Base-by-base conservation (phyloP, 2,113 vertebrate genomes). In the Nymphicus hollandicus region DNA sequence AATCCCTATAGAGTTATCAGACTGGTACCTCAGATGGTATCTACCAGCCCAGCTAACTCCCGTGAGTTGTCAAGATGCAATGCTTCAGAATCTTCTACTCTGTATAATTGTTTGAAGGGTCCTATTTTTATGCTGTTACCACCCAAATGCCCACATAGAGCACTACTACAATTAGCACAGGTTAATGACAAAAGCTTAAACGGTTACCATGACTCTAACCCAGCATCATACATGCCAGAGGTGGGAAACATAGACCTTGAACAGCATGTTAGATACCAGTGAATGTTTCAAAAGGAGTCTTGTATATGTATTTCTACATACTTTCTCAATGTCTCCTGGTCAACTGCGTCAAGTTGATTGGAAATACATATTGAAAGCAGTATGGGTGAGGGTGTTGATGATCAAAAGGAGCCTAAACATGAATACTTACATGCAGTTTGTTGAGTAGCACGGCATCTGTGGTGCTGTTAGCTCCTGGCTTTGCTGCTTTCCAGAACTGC, bases 401-500 rank as follows among this genome's bases (percentile, higher is more conserved):
- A 18, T 4, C n/a, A 55, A 33, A 2, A 52, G 49, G 18, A 44
- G 35, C 29, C 44, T 20, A 3, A n/a, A 10, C 11, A 15, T 1
- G 13, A 9, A 15, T 86, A 98, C 99, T 94, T 96, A 99, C 99
- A 1, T 99, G 99, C 79, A 99, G 97, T 83, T 99, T 99, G 88
- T 98, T 99, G 84, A 99, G 99, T 15, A 99, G 98, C 49, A 99
- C 98, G 0, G 99, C 98, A 70, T 99, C 99, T 0, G 99, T 99
- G 2, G 99, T 99, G 97, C 97, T 99, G 98, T 99, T 99, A 37
- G 99, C 99, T 39, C 99, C 99, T 0, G 99, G 99, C 93, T 99
- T 99, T 7, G 99, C 99, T 5, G 99, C 99, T 86, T 99, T 99
- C 99, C 99, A 99, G 97, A 99, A 99, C 97, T 99, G 99, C 96